A percentile compares a stretch with the other conserved stretches of the same genome.
These are phyloP conservation scores for Lysiphlebus fabarum DNA, from an alignment of 1,140 invertebrate genomes.

Conservation along the genomic window DNA sequence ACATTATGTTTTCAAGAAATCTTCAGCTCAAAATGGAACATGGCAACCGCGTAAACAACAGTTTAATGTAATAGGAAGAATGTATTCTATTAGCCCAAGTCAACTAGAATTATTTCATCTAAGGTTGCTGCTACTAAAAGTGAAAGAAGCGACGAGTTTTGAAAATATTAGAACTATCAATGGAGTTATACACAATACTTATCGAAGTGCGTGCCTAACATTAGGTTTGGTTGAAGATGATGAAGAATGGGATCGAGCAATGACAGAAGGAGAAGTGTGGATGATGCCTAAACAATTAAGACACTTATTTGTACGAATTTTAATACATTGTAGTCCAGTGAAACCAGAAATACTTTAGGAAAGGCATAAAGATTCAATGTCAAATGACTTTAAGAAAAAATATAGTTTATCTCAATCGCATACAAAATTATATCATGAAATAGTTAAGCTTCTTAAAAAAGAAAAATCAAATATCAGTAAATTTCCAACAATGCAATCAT, in stretches of 20 bases:
- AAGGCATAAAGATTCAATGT: slow-evolving; percentile 17
- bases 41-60: slow-evolving; percentile 11
- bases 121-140: slow-evolving; percentile 12
- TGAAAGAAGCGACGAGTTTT: slow-evolving; percentile 22
- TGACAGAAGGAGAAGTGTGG: slow-evolving; percentile 21
- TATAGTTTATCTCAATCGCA: neutral
- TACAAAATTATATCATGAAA: slow-evolving; percentile 13
- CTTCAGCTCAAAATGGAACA: neutral
- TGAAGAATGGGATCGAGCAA: slow-evolving; percentile 20
- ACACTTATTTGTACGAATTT: slow-evolving; percentile 16
- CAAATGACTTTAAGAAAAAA: slow-evolving; percentile 13
- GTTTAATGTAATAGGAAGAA: slow-evolving; percentile 18
- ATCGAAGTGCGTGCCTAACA: slow-evolving; percentile 26
- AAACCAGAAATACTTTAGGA: slow-evolving; percentile 16
- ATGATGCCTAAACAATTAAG: slow-evolving; percentile 21
- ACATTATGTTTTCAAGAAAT: slow-evolving; percentile 13
- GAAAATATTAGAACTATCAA: slow-evolving; percentile 16
- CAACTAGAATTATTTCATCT: slow-evolving; percentile 24
- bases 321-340: slow-evolving; percentile 17
- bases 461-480: slow-evolving; percentile 10
- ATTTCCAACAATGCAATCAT: slow-evolving; percentile 10
- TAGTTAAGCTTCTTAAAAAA: slow-evolving; percentile 12
- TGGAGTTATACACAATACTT: slow-evolving; percentile 27
- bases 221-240: slow-evolving; percentile 20
- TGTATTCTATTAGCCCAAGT: slow-evolving; percentile 19